A percentile compares a stretch with the other conserved stretches of the same genome.
Evolutionary conservation across 2,797 vertebrate species (phyloP).

Genomic region (Denticeps clupeoides): DNA sequence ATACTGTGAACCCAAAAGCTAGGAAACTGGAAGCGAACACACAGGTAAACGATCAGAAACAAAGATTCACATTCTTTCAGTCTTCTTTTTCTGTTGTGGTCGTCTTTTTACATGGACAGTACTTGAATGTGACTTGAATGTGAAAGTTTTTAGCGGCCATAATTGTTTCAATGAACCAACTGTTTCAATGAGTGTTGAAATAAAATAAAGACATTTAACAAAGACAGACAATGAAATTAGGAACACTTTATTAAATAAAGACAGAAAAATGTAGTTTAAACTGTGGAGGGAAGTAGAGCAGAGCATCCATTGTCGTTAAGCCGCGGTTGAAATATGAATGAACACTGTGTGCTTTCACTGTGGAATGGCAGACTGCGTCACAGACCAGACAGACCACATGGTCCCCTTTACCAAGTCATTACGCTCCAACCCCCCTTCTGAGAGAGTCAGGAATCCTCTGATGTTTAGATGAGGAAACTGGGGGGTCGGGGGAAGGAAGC

Average conservation of each 20-base stretch:
- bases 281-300: too few species aligned
- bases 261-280: too few species aligned
- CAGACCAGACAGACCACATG: not conserved
- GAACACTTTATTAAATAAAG: too few species aligned
- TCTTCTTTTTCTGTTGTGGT: not conserved
- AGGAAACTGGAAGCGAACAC: conserved; percentile 8
- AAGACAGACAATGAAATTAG: too few species aligned
- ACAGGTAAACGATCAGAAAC: conserved; percentile 25
- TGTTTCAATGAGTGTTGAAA: too few species aligned
- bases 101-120: not conserved
- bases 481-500: conserved; percentile 20
- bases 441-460: not conserved
- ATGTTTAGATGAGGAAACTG: conserved; percentile 10
- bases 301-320: too few species aligned
- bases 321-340: too few species aligned
- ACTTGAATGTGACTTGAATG: not conserved
- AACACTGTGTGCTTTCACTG: not conserved
- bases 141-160: too few species aligned
- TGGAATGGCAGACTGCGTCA: not conserved
- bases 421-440: not conserved
- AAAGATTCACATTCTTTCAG: conserved; percentile 8
- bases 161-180: too few species aligned
- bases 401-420: not conserved
- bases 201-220: too few species aligned
- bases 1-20: conserved; percentile 15